phyloP scores from a whole-genome alignment of 1,140 invertebrate genomes.

The Tetraneura akinire region DNA sequence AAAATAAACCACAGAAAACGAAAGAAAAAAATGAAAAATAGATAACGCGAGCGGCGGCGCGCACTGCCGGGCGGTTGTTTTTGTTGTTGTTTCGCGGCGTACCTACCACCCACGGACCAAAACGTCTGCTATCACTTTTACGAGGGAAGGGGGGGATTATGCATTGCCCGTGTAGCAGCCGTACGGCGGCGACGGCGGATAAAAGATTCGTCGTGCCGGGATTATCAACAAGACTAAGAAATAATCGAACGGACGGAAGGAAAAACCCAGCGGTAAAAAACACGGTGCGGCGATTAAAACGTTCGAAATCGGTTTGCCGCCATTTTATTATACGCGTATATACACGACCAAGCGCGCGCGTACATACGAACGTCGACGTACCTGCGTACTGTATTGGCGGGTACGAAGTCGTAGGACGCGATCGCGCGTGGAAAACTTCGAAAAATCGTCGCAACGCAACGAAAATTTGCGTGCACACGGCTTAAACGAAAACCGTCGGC shows the following conservation, averaged over 20 bases:
- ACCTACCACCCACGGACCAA: slow-evolving; percentile 2
- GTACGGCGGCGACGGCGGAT: not conserved
- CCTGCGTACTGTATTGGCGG: too few relatives aligned
- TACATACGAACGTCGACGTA: not conserved
- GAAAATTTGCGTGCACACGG: too few relatives aligned
- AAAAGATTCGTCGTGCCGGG: not conserved
- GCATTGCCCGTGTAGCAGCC: not conserved
- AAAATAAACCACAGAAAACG: too few relatives aligned
- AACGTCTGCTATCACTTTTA: slow-evolving; percentile 25
- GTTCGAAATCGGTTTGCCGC: slow-evolving; percentile 26
- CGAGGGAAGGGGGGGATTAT: not conserved
- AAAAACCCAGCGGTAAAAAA: not conserved
- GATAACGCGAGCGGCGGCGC: not conserved
- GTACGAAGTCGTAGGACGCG: too few relatives aligned
- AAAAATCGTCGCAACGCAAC: too few relatives aligned
- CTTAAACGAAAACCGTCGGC: not conserved
- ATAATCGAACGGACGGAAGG: not conserved
- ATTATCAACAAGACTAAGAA: not conserved
- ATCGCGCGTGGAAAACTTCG: too few relatives aligned
- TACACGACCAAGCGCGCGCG: not conserved
- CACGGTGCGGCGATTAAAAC: not conserved
- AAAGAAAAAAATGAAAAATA: too few relatives aligned
- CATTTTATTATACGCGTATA: slow-evolving; percentile 23
- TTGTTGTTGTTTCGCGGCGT: slow-evolving; percentile 22
- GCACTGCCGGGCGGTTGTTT: slow-evolving; percentile 3